phyloP scores from a whole-genome alignment of 2,888 invertebrate genomes.

The Drosophila hamatofila region DNA sequence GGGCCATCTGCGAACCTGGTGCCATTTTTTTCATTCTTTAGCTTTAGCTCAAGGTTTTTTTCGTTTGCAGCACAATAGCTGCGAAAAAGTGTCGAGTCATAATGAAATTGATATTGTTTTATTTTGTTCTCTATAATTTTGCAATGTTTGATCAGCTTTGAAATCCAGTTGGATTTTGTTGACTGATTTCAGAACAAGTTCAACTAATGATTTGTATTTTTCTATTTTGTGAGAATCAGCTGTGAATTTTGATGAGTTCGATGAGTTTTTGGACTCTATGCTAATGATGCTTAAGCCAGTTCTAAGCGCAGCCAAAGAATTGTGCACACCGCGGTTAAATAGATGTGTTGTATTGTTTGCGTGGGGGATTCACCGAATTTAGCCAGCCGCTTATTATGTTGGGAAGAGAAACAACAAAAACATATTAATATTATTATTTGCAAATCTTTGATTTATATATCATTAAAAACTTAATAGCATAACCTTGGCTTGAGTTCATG shows the following conservation, averaged over 20 bases:
- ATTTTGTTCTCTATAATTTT: slow-evolving; percentile 42
- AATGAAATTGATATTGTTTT: slow-evolving; percentile 22
- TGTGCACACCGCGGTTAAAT: not conserved
- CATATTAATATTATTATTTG: not conserved
- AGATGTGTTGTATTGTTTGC: slow-evolving; percentile 7
- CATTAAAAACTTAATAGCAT: not conserved
- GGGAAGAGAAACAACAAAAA: not conserved
- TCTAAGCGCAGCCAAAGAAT: slow-evolving; percentile 6
- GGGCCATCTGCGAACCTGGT: slow-evolving; percentile 16
- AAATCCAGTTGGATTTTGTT: slow-evolving; percentile 21
- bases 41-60: not conserved
- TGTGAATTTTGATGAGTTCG: slow-evolving; percentile 17
- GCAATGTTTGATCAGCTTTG: slow-evolving; percentile 49
- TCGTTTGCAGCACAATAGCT: slow-evolving; percentile 2
- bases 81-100: slow-evolving; percentile 44
- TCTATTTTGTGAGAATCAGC: not conserved
- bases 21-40: not conserved
- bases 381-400: slow-evolving; percentile 12
- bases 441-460: slow-evolving; percentile 16
- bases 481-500: not conserved
- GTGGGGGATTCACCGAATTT: slow-evolving; percentile 27
- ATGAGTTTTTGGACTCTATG: slow-evolving; percentile 4
- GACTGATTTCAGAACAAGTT: slow-evolving; percentile 57
- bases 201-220: slow-evolving; percentile 19
- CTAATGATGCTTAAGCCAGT: slow-evolving; percentile 16